Base-by-base conservation (phyloP, 2,888 invertebrate genomes). In the Dione vanillae region DNA sequence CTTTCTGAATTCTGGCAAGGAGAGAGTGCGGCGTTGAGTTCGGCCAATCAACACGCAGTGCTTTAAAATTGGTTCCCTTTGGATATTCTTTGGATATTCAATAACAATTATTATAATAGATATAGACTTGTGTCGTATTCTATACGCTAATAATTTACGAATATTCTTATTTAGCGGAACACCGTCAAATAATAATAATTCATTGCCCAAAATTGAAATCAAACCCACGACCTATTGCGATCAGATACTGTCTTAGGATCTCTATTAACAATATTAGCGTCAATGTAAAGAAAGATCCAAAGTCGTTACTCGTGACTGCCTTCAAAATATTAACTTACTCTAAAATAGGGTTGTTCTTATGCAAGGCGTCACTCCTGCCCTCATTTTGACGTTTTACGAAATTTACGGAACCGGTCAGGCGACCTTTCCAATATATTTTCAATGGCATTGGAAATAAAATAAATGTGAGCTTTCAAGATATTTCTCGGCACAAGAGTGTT, bases 361-460 rank as follows among this genome's bases (percentile, higher is more conserved):
- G 70, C 67, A 67, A 51, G 64, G 67, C 27, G 43, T 56, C 35
- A 37, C n/a, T 16, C 35, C 37, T 45, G 14, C n/a, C 19, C 43
- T 37, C 51, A 37, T 41, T 40, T 51, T 37, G 20, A 19, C 37
- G 12, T 45, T 49, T 65, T 69, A 35, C 16, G 27, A 64, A 66
- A 70, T 67, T 72, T 62, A 65, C 69, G 51, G 62, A 72, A 62
- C 47, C 72, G 72, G 47, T 67, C 58, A 67, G 51, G 70, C 72
- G 59, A 59, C 59, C 47, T 20, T 67, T 67, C 61, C 72, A 70
- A 72, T 72, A 72, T 67, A 67, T 70, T 72, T 72, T 64, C 64
- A 65, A 52, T 62, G 66, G 54, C 67, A 65, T 40, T 56, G 56
- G 51, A 69, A 62, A 67, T 67, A 72, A 72, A 64, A 64, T 52